These are phyloP conservation scores for Aplocera efformata DNA, from an alignment of 2,888 invertebrate species.

Conservation along the genomic window DNA sequence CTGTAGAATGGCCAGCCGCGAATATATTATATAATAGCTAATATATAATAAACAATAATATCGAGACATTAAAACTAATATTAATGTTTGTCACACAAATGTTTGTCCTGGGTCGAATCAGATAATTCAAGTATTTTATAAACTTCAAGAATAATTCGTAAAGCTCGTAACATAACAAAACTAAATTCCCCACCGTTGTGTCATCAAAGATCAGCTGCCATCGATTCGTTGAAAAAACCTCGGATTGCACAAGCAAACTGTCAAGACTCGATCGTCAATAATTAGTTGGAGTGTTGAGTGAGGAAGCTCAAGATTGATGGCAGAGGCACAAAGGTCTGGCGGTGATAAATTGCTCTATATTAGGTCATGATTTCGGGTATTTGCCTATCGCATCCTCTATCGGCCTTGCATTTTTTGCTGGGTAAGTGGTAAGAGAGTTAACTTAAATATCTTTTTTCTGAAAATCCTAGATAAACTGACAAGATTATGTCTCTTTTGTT, in stretches of 20 bases:
- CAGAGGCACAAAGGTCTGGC: slow-evolving; percentile 70
- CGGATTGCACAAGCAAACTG: slow-evolving; percentile 60
- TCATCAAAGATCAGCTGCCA: slow-evolving; percentile 37
- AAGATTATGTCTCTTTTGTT: no score
- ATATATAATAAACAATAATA: no score
- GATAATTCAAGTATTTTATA: no score
- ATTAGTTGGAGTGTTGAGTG: slow-evolving; percentile 75
- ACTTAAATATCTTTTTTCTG: slow-evolving; percentile 40
- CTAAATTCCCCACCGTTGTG: slow-evolving; percentile 24
- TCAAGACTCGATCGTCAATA: slow-evolving; percentile 69
- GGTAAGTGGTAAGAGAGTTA: slow-evolving; percentile 36
- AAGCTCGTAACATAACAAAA: slow-evolving; percentile 7
- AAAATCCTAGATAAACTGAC: slow-evolving; percentile 7
- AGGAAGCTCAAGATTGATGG: slow-evolving; percentile 74
- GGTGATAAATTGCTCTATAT: slow-evolving; percentile 77
- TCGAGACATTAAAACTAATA: no score
- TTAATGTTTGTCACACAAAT: no score
- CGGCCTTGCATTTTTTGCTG: slow-evolving; percentile 54
- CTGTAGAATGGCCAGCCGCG: no score
- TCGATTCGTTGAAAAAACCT: slow-evolving; percentile 45
- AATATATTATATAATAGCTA: no score
- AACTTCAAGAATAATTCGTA: no score
- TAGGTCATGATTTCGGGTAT: slow-evolving; percentile 77
- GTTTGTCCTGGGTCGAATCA: no score
- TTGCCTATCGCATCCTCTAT: slow-evolving; percentile 67